phyloP scores from a whole-genome alignment of 2,113 vertebrate genomes.

The Thamnophis sirtalis region DNA sequence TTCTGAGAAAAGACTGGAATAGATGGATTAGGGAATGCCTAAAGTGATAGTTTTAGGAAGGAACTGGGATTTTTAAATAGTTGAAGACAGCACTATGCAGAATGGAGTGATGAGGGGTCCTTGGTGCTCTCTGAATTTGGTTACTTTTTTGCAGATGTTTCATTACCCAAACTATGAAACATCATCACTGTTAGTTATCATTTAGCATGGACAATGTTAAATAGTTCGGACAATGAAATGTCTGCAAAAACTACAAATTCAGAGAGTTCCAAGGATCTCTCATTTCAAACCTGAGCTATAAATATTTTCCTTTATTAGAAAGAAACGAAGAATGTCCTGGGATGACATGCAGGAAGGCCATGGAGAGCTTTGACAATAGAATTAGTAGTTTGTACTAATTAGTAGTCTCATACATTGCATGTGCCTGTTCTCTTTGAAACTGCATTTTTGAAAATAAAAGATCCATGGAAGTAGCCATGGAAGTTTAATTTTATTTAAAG shows the following conservation, averaged over 20 bases:
- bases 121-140: background rate
- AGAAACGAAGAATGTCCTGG: background rate
- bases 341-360: background rate
- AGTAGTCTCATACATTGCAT: background rate
- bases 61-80: background rate
- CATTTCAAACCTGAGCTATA: background rate
- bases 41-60: background rate
- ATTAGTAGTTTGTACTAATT: background rate
- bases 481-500: background rate
- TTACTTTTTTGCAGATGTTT: background rate
- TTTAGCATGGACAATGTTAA: background rate
- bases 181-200: background rate
- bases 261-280: background rate
- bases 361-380: background rate
- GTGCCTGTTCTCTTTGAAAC: background rate
- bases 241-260: background rate
- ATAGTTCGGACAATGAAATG: background rate
- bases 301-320: background rate
- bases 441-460: background rate
- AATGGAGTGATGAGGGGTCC: background rate
- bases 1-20: background rate
- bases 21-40: background rate
- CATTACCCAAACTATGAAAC: background rate
- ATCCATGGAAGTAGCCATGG: background rate
- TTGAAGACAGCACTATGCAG: background rate